Base-by-base conservation (phyloP, 1,140 invertebrate species). In the Brachionus asplanchnoidis region DNA sequence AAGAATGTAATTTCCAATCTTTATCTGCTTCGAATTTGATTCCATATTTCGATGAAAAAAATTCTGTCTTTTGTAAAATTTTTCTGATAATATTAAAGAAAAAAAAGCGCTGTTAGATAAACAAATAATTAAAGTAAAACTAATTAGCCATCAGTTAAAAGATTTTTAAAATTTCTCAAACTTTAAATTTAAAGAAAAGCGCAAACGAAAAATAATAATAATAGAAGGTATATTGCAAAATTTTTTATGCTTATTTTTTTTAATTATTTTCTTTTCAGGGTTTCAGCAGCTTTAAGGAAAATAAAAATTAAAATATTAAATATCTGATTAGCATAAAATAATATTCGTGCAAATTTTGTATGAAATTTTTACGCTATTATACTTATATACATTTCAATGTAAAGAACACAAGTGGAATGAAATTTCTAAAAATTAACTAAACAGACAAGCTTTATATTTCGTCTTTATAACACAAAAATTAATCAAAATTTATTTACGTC, bases 1-100 rank as follows among this genome's bases (percentile, higher is more conserved):
- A 40, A 82, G 50, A 20, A 82, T 36, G 26, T 82, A 82, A 28
- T 60, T 82, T 17, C 79, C 79, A 44, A 82, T 82, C 44, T 82
- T 82, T 28, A 82, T 82, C 60, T 60, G 79, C 17, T 82, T 82
- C 12, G 79, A 50, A 77, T 50, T 77, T 40, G 70, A 75, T 40
- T 73, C 68, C 68, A 73, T 73, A 11, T 40, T 40, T 44, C n/a
- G 7, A 42, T 73, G n/a, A 17, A 73, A 73, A 73, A 73, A 44
- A 42, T 40, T 36, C 32, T n/a, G n/a, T 73, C 14, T 7, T 40
- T 73, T 14, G 26, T 17, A 12, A 68, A 68, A 28, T 73, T 42
- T 73, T 73, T 73, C 32, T 73, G 3, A 73, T 40, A 44, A 36
- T 42, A 73, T 3, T 46, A 12, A 32, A 3, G 1, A 36, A 36